These are phyloP conservation scores for Stenichneumon culpator DNA, from an alignment of 2,888 invertebrate genomes.

Conservation along the genomic window DNA sequence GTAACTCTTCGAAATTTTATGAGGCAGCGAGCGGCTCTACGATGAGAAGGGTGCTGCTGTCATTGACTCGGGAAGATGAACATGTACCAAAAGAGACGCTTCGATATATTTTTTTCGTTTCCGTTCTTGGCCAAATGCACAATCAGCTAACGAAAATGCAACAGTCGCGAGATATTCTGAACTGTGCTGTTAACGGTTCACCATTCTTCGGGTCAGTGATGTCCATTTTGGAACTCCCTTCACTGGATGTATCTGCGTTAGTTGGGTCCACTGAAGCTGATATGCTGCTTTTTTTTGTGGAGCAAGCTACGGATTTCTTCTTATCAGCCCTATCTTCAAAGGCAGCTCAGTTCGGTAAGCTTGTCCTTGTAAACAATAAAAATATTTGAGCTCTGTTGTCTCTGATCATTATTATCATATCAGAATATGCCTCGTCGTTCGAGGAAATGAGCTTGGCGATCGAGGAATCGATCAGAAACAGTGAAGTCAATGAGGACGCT, in stretches of 20 bases:
- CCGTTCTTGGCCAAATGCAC: constrained; percentile 78
- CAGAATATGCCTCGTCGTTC: constrained; percentile 89
- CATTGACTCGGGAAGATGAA: constrained; percentile 68
- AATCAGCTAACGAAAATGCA: constrained; percentile 80
- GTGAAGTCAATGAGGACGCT: constrained; percentile 78
- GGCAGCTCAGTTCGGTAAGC: constrained; percentile 58
- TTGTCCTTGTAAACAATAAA: background rate
- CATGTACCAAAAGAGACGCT: no score
- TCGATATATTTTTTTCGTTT: constrained; percentile 35
- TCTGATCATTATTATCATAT: constrained; percentile 12
- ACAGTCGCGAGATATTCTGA: constrained; percentile 79
- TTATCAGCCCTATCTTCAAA: constrained; percentile 76
- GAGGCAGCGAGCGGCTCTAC: constrained; percentile 88
- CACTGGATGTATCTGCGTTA: constrained; percentile 58
- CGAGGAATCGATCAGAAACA: constrained; percentile 86
- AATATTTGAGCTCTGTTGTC: background rate
- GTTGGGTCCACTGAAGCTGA: background rate
- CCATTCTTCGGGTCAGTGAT: constrained; percentile 85
- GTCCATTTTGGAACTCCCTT: constrained; percentile 75
- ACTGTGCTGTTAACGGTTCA: constrained; percentile 81
- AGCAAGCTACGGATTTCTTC: constrained; percentile 77
- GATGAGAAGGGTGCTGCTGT: constrained; percentile 86
- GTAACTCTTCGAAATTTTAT: constrained; percentile 88
- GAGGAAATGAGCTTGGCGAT: constrained; percentile 92
- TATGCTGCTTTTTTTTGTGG: constrained; percentile 69